Percentiles rank a stretch among this genome's conserved stretches.
phyloP scores from a whole-genome alignment of 2,797 vertebrate species.

The Ctenopoma multispine region DNA sequence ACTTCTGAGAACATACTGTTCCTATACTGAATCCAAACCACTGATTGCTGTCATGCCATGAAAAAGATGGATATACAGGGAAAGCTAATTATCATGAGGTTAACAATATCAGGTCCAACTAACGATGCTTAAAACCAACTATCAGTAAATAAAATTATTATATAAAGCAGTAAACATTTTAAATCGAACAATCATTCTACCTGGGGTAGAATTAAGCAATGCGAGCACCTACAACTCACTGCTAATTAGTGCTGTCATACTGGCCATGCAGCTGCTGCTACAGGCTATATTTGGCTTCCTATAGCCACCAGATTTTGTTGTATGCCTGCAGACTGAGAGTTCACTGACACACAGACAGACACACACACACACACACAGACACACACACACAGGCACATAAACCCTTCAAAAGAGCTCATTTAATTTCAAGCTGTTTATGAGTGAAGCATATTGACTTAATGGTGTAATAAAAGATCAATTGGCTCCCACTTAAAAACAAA shows the following conservation, averaged over 20 bases:
- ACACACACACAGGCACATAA: slow-evolving; percentile 56
- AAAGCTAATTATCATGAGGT: background rate
- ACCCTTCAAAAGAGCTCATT: slow-evolving; percentile 79
- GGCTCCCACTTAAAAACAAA: slow-evolving; percentile 79
- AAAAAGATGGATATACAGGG: background rate
- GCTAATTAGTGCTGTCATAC: slow-evolving; percentile 16
- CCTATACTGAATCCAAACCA: slow-evolving; percentile 11
- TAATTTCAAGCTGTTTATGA: slow-evolving; percentile 80
- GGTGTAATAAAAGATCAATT: slow-evolving; percentile 84
- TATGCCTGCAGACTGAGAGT: slow-evolving; percentile 46
- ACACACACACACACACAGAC: slow-evolving; percentile 42
- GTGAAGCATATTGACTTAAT: slow-evolving; percentile 78
- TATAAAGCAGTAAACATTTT: slow-evolving; percentile 14
- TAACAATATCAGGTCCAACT: slow-evolving; percentile 16
- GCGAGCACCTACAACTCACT: slow-evolving; percentile 18
- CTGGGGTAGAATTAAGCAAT: slow-evolving; percentile 9
- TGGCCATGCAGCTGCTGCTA: slow-evolving; percentile 19
- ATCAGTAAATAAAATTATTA: background rate
- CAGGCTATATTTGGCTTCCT: slow-evolving; percentile 26
- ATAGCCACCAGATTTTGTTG: slow-evolving; percentile 43
- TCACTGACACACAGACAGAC: slow-evolving; percentile 45
- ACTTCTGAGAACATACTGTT: slow-evolving; percentile 2
- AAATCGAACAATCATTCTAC: slow-evolving; percentile 18
- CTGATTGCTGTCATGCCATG: background rate
- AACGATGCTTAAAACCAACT: background rate